Base-by-base conservation (phyloP, 2,797 vertebrate species). In the Melanotaenia nigrans region DNA sequence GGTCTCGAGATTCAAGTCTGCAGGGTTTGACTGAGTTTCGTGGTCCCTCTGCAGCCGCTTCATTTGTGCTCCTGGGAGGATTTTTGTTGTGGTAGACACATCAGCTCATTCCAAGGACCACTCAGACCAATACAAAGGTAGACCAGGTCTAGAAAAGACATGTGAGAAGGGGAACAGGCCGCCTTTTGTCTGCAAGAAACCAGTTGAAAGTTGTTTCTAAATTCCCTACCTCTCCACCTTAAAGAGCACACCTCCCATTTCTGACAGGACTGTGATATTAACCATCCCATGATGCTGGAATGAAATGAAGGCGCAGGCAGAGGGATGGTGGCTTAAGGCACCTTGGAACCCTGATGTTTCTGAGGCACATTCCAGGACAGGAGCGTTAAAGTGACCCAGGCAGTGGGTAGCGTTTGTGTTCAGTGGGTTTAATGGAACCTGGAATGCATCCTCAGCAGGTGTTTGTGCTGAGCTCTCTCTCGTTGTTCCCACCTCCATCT, bases 301-400 rank as follows among this genome's bases (percentile, higher is more conserved):
- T 62, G 0, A 64, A 18, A 71, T 63, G 24, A 65, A 56, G 76
- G n/a, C 40, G 67, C 75, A 72, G 75, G 80, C 71, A 5, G 40
- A 25, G 60, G 64, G 85, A 75, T 61, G 49, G 65, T 53, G 77
- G 61, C 80, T 61, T 92, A 94, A 94, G 94, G 94, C 93, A 95
- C 89, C 92, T 75, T 81, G 73, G 85, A 89, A 92, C 87, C 87
- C 92, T 92, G 90, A 92, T 84, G 68, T 76, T 77, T 45, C 67
- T 66, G 74, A 72, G 83, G 75, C 68, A 71, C 67, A 24, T 38
- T 71, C 63, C 69, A 67, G 73, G 68, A 73, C 6, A 22, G 70
- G 40, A 30, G 28, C 18, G 24, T 16, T 71, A 53, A 65, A 2
- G 60, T 49, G 64, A 61, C 61, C 61, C 49, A 3, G 67, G 53